Evolutionary conservation across 2,797 vertebrate species (phyloP), one percentile per base, ranked within the genome.

Genomic region (Lepilemur septentrionalis): DNA sequence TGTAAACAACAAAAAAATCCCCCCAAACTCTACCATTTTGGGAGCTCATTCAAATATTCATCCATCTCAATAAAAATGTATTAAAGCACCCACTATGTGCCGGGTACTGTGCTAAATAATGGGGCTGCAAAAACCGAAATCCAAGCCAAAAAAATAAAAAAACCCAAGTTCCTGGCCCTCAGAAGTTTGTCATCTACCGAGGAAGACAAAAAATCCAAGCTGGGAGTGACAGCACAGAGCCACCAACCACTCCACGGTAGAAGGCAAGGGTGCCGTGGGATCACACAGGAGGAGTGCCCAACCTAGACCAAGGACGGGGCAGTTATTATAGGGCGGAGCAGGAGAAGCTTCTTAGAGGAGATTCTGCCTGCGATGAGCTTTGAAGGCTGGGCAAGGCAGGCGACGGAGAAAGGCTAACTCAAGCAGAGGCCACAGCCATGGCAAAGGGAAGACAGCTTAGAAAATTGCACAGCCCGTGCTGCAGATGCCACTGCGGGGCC

Each of bases 1-100:
- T 99, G 97, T 41, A 97, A 97, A 97, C 55, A 69, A 43, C 5
- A 48, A 70, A 57, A n/a, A 11, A 59, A 59, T 25, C 5, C 55
- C 46, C 63, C n/a, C n/a, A 28, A 13, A 28, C 94, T 22, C 30
- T 7, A 43, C 15, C 80, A 67, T 52, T 32, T 63, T 41, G 20
- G 32, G 55, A 87, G 65, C 30, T 70, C 30, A 9, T 43, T 57
- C 38, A 85, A 22, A 30, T 9, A 9, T 72, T 35, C 55, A 22
- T 41, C 80, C 75, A 57, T 87, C 81, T 93, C 23, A 46, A 65
- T 48, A 81, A 48, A 89, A 75, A 85, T 4, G n/a, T 25, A 75
- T 32, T 32, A 7, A 91, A 50, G 35, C 23, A 35, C 22, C 46
- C 32, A 73, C 57, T 28, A 2, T 28, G 50, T 84, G 12, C 41